Base-by-base conservation (phyloP, 2,113 vertebrate species). In the Ceratotherium simum region DNA sequence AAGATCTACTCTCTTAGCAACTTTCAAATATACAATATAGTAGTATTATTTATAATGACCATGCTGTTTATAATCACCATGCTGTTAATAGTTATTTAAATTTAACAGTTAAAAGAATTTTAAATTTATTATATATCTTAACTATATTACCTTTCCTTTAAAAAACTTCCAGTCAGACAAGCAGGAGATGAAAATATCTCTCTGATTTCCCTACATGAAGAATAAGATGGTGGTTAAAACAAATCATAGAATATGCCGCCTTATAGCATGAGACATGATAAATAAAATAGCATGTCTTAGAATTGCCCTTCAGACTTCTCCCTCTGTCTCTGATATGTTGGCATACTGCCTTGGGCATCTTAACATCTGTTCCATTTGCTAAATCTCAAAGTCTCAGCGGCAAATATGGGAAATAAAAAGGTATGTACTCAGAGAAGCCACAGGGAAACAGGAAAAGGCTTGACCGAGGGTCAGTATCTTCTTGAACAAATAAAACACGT, bases 121-220 rank as follows among this genome's bases (percentile, higher is more conserved):
- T 90, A 65, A 75, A 67, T n/a, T n/a, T 51, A 73, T 36, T 51
- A 64, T 27, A 69, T 62, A 85, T 48, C 70, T 51, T 84, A 33
- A 54, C 79, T 86, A 25, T 58, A 65, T 98, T 98, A 98, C 98
- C 98, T 97, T 92, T 95, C 90, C 36, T 76, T 98, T 96, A 98
- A 70, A 96, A 98, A 98, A 92, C 98, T 97, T 97, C 98, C 98
- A 92, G 60, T 97, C 73, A 98, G 97, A 91, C 98, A 98, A 64
- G 98, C 95, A 86, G 98, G 70, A 72, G 97, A 98, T 75, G 98
- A 98, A 98, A 98, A 98, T 92, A 98, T 97, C 27, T 94, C 94
- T 97, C 25, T 89, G 87, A 98, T 98, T 97, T 98, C 98, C 95
- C 98, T 98, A n/a, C 6, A 95, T 81, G 58, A 98, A 27, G 72